A percentile compares a stretch with the other conserved stretches of the same genome.
Evolutionary conservation across 2,113 vertebrate genomes (phyloP).

Genomic region (Sarotherodon lohbergeri): DNA sequence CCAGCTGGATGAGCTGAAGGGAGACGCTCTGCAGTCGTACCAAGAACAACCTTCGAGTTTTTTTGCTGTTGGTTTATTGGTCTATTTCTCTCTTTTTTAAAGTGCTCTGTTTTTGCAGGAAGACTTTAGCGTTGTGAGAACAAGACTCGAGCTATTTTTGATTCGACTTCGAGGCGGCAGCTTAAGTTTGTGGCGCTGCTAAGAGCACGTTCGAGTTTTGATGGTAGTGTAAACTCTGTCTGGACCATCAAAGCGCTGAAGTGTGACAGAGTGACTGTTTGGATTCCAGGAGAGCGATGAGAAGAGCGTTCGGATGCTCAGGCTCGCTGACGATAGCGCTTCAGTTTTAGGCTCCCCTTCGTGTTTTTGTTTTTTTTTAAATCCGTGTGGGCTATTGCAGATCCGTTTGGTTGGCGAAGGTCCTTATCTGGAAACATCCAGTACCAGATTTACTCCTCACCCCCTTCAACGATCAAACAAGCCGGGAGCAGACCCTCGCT

Average conservation of each 20-base stretch:
- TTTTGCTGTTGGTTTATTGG: not conserved
- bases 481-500: not conserved
- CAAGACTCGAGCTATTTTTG: not conserved
- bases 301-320: conserved; percentile 15
- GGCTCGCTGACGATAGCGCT: not conserved
- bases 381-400: not conserved
- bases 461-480: not conserved
- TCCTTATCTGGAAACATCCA: not conserved
- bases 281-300: not conserved
- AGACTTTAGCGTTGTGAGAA: not conserved
- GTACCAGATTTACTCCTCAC: conserved; percentile 2
- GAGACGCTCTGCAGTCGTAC: conserved; percentile 24
- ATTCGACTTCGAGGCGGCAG: not conserved
- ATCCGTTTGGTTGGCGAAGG: not conserved
- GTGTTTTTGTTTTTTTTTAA: not conserved
- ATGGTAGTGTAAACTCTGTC: not conserved
- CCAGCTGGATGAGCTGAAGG: conserved; percentile 45
- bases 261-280: not conserved
- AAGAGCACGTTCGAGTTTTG: not conserved
- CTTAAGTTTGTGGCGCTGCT: not conserved
- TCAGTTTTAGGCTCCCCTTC: not conserved
- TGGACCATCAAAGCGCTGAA: not conserved
- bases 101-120: not conserved
- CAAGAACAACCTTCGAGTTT: conserved; percentile 9
- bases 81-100: not conserved